Percentiles rank a stretch among this genome's conserved stretches.
Conservation (phyloP, 2,797 vertebrate species). For the Gallinago solitaria region DNA sequence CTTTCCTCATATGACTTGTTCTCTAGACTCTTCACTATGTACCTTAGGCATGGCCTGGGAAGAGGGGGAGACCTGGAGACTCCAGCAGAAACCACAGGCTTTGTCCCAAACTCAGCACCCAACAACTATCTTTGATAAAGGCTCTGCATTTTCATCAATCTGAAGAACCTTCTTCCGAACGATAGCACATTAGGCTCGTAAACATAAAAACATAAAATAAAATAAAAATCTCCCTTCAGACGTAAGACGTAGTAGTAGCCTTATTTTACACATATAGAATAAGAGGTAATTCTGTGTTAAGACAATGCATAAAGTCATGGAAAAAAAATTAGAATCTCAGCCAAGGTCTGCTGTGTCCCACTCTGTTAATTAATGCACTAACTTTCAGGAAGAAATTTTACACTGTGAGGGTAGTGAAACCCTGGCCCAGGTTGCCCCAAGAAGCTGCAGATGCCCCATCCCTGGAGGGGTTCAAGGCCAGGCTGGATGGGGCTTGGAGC, state of each 20-base stretch:
- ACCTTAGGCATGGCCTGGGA: not conserved
- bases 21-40: not conserved
- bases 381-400: no score
- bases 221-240: not conserved
- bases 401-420: no score
- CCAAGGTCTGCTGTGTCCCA: not conserved
- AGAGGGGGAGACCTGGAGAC: not conserved
- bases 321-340: not conserved
- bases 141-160: not conserved
- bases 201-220: not conserved
- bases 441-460: no score
- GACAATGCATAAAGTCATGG: not conserved
- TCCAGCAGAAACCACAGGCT: not conserved
- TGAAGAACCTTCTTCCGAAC: not conserved
- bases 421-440: no score
- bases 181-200: fast-evolving
- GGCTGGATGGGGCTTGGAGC: no score
- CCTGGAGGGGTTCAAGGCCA: no score
- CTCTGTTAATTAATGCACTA: not conserved
- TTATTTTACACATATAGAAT: not conserved
- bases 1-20: no score
- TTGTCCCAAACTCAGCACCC: not conserved
- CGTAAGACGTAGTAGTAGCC: not conserved
- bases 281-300: not conserved
- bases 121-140: not conserved